Percentiles rank a stretch among this genome's conserved stretches.
These are phyloP conservation scores for Nymphalis urticae DNA, from an alignment of 2,888 invertebrate species.

Conservation along the genomic window DNA sequence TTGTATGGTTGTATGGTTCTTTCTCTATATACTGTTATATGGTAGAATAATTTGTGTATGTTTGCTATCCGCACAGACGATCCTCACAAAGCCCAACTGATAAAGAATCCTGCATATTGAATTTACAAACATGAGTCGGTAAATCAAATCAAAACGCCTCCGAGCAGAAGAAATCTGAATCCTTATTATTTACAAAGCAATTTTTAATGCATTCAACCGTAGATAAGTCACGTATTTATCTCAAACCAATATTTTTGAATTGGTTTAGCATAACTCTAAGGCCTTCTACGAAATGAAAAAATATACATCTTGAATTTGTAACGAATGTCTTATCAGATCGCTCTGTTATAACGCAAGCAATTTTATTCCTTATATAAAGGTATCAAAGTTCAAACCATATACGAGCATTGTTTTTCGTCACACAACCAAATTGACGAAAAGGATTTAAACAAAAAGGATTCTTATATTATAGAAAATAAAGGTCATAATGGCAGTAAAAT, in stretches of 20 bases:
- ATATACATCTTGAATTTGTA: slow-evolving; percentile 52
- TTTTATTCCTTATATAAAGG: slow-evolving; percentile 24
- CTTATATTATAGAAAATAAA: slow-evolving; percentile 37
- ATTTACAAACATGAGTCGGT: not conserved
- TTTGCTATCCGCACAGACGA: no score
- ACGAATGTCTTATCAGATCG: slow-evolving; percentile 47
- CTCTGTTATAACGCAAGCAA: slow-evolving; percentile 22
- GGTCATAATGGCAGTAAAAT: slow-evolving; percentile 28
- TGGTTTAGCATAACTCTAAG: slow-evolving; percentile 51
- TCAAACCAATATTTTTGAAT: slow-evolving; percentile 65
- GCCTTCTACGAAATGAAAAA: slow-evolving; percentile 55
- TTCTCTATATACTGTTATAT: no score
- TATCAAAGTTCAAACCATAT: slow-evolving; percentile 15
- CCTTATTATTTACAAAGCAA: slow-evolving; percentile 22
- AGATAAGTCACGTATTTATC: slow-evolving; percentile 64
- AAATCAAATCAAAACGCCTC: slow-evolving; percentile 19
- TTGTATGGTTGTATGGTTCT: no score
- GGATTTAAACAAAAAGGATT: slow-evolving; percentile 37
- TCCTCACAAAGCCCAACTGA: not conserved
- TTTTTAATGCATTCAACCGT: slow-evolving; percentile 59
- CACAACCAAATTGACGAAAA: slow-evolving; percentile 43
- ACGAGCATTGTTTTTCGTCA: slow-evolving; percentile 22
- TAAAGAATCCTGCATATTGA: slow-evolving; percentile 3
- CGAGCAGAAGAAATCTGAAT: slow-evolving; percentile 15
- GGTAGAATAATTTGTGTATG: no score